These are phyloP conservation scores for Neosilurus hyrtlii DNA, from an alignment of 2,797 vertebrate genomes.

Conservation along the genomic window DNA sequence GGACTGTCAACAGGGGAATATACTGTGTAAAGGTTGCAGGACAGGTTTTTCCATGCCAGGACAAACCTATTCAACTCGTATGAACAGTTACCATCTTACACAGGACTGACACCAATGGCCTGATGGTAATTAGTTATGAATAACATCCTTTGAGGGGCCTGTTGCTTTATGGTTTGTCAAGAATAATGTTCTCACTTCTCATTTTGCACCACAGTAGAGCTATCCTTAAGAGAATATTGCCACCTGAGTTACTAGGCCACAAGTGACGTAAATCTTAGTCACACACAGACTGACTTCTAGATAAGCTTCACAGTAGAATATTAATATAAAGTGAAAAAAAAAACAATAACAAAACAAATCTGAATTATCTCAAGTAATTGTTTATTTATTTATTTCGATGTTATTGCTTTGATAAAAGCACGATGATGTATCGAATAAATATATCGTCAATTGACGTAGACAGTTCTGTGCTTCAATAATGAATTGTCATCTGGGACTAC, in stretches of 20 bases:
- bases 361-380: neutral
- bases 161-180: slow-evolving; percentile 63
- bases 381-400: neutral
- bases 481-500: neutral
- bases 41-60: slow-evolving; percentile 72
- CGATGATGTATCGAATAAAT: neutral
- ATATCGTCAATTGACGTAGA: neutral
- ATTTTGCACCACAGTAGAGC: slow-evolving; percentile 28
- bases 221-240: slow-evolving; percentile 35
- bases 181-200: slow-evolving; percentile 53
- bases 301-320: neutral
- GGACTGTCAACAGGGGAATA: slow-evolving; percentile 79
- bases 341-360: neutral
- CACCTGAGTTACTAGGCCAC: slow-evolving; percentile 22
- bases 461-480: neutral
- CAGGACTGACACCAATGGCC: slow-evolving; percentile 64
- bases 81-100: slow-evolving; percentile 66
- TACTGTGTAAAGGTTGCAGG: slow-evolving; percentile 69
- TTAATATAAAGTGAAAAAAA: neutral
- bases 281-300: neutral
- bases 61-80: slow-evolving; percentile 69
- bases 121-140: slow-evolving; percentile 85
- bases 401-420: neutral
- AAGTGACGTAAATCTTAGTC: neutral
- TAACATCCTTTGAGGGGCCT: slow-evolving; percentile 78